Conservation (phyloP, 2,113 vertebrate genomes). For the Ariopsis seemanni region DNA sequence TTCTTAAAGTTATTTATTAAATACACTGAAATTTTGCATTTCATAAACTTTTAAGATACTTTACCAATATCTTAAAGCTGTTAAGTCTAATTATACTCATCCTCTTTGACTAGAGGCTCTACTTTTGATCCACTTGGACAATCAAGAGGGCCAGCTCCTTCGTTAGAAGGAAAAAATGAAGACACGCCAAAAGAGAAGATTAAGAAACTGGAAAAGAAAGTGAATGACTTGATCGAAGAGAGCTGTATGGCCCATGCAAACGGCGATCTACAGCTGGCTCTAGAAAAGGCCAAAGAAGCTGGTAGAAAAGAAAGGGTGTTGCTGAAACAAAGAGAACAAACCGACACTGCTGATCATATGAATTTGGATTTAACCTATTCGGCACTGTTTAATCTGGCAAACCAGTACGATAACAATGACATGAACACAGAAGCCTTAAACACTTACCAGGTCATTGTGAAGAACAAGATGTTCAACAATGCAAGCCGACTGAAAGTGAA, state of each 20-base stretch:
- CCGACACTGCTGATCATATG: conserved; percentile 78
- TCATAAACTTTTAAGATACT: no score
- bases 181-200: conserved; percentile 96
- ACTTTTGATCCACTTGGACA: conserved; percentile 90
- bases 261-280: conserved; percentile 86
- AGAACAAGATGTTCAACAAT: conserved; percentile 95
- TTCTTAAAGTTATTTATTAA: no score
- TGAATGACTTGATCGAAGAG: conserved; percentile 93
- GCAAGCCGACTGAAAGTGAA: conserved; percentile 93
- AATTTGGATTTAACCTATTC: conserved; percentile 93
- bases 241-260: conserved; percentile 88
- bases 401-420: conserved; percentile 92
- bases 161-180: conserved; percentile 85
- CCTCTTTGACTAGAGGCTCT: conserved; percentile 80
- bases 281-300: conserved; percentile 96
- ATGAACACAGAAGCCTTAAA: conserved; percentile 95
- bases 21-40: no score
- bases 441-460: conserved; percentile 94
- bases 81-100: conserved; percentile 66
- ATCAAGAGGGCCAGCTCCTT: conserved; percentile 83
- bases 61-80: no score
- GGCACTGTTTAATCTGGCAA: conserved; percentile 93
- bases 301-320: conserved; percentile 88
- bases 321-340: conserved; percentile 88
- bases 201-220: conserved; percentile 92